These are phyloP conservation scores for Rhinoderma darwinii DNA, from an alignment of 2,113 vertebrate genomes.

Conservation along the genomic window DNA sequence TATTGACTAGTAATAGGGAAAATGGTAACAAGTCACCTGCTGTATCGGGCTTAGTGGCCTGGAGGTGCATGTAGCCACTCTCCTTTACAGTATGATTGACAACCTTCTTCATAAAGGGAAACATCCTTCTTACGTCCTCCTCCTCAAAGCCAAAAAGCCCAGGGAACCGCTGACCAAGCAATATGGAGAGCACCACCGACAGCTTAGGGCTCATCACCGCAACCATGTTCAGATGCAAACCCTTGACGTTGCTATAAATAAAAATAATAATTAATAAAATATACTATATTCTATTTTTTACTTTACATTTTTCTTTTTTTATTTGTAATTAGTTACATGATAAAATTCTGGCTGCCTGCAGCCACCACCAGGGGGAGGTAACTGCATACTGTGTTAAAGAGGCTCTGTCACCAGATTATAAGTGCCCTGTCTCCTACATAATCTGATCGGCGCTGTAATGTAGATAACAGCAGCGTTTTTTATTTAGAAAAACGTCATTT, in stretches of 20 bases:
- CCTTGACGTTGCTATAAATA: constrained; percentile 70
- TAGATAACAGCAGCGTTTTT: too few species aligned
- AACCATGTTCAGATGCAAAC: constrained; percentile 75
- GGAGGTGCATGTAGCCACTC: constrained; percentile 75
- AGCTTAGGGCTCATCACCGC: not conserved
- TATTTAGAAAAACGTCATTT: too few species aligned
- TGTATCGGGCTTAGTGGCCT: constrained; percentile 75
- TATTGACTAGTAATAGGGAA: not conserved
- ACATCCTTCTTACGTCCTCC: constrained; percentile 69
- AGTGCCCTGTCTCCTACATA: too few species aligned
- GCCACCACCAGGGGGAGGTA: too few species aligned
- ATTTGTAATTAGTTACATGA: not conserved
- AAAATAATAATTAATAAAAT: not conserved
- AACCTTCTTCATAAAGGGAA: constrained; percentile 67
- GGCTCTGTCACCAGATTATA: too few species aligned
- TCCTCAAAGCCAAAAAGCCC: constrained; percentile 68
- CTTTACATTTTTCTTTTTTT: not conserved
- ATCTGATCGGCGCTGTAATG: too few species aligned
- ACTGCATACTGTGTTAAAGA: too few species aligned
- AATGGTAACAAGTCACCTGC: constrained; percentile 64
- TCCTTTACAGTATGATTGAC: constrained; percentile 66
- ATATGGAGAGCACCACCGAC: constrained; percentile 62
- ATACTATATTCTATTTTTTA: not conserved
- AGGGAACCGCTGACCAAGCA: constrained; percentile 68
- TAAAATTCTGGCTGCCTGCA: too few species aligned